Evolutionary conservation across 2,888 invertebrate genomes (phyloP), one percentile per base, ranked within the genome.

Genomic region (Cylloceria caligata): DNA sequence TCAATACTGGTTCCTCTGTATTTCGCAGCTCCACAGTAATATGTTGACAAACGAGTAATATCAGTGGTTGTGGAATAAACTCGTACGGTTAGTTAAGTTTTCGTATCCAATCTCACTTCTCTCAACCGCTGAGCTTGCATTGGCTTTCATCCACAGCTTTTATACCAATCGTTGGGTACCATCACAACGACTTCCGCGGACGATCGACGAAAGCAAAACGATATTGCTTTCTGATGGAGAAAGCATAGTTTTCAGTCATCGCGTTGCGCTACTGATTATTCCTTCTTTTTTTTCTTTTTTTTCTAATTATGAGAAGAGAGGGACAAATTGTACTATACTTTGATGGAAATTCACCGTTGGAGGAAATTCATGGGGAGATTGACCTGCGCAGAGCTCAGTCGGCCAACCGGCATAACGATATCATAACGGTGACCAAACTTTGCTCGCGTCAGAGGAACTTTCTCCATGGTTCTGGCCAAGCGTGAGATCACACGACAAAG

Each of bases 391-490:
- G 3, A 13, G 62, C 49, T 69, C 69, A 77, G 60, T 69, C 42
- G 77, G 69, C 62, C 69, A 69, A 77, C 55, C 57, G 36, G 34
- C 21, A 30, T 36, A 24, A 45, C 13, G 47, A 47, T 78, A 78
- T 65, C 72, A 65, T 78, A n/a, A 67, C 65, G 57, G 34, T 72
- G 65, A 67, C 71, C 42, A 67, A 74, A 42, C 16, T 36, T 39
- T 30, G 55, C 42, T 24, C 9, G 19, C 39, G 21, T 55, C n/a
- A 57, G 30, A 47, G 42, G n/a, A 72, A 72, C 78, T 78, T 78
- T 78, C 78, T 49, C 49, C 21, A 21, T 3, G 19, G 3, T 49
- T 49, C 21, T 49, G 21, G 11, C 49, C 49, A 24, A 49, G 49
- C 24, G 21, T 49, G 19, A 24, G 24, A 49, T 21, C 49, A 24